Conservation (phyloP, 2,797 vertebrate genomes). For the Salmo trutta region DNA sequence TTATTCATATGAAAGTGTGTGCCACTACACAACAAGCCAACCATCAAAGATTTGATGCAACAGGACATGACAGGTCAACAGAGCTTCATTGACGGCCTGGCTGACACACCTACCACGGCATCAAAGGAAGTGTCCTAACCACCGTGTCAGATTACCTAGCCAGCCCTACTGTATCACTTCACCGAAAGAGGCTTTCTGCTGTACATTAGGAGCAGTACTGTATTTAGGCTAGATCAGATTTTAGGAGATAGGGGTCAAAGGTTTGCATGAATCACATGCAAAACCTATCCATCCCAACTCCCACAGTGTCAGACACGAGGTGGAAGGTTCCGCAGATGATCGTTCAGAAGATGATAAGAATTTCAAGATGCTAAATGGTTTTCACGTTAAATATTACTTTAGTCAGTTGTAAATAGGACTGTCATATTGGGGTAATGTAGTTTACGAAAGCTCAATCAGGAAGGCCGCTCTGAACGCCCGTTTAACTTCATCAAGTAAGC, state of each 20-base stretch:
- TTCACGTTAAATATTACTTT: background rate
- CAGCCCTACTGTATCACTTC: background rate
- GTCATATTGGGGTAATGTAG: too few species aligned
- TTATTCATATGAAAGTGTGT: background rate
- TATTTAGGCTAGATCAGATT: background rate
- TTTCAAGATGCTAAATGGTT: background rate
- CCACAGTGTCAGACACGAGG: background rate
- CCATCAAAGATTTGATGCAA: background rate
- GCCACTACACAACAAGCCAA: background rate
- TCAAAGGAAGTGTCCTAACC: constrained; percentile 1
- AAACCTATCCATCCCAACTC: background rate
- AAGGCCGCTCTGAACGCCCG: too few species aligned
- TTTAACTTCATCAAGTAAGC: too few species aligned
- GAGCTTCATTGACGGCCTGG: constrained; percentile 1
- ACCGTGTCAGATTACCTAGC: constrained; percentile 11
- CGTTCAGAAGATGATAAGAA: background rate
- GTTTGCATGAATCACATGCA: constrained; percentile 1
- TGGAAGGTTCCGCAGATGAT: background rate
- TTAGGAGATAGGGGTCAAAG: background rate
- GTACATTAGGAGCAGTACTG: background rate
- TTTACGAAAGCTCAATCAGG: too few species aligned
- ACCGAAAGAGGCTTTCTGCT: background rate
- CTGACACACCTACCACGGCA: constrained; percentile 7
- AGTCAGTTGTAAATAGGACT: background rate
- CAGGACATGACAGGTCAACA: background rate